These are phyloP conservation scores for Xiphias gladius DNA, from an alignment of 2,113 vertebrate species.

Conservation along the genomic window DNA sequence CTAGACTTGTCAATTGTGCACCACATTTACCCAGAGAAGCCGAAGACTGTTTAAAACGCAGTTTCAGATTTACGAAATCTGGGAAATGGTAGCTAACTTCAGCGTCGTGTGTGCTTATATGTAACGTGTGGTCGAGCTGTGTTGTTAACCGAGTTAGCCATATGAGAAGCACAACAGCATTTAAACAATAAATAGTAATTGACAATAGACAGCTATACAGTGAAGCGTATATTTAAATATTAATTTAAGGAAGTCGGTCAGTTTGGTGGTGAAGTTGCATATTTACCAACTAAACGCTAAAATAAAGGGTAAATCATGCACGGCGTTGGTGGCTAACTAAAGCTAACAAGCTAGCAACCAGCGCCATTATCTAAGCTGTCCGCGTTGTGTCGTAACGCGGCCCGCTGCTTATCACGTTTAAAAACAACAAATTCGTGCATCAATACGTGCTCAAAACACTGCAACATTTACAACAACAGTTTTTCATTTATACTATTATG, in stretches of 20 bases:
- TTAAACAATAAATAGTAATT: background rate
- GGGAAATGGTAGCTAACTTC: background rate
- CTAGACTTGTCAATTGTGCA: too few relatives aligned
- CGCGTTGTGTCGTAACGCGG: conserved; percentile 68
- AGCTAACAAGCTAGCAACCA: conserved; percentile 52
- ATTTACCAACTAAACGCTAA: background rate
- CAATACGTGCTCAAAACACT: rapidly evolving
- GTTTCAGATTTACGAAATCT: background rate
- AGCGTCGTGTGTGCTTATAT: background rate
- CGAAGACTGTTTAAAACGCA: too few relatives aligned
- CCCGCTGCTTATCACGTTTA: conserved; percentile 8
- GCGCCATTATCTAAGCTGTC: conserved; percentile 81
- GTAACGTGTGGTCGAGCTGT: background rate
- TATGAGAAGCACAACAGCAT: too few relatives aligned
- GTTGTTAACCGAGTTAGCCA: conserved; percentile 8
- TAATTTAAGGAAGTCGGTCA: rapidly evolving
- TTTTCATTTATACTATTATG: rapidly evolving
- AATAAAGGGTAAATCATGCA: rapidly evolving
- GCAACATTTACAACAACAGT: rapidly evolving
- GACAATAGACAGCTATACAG: rapidly evolving
- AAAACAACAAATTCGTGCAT: background rate
- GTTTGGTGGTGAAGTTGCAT: background rate
- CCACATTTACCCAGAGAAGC: too few relatives aligned
- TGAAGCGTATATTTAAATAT: rapidly evolving
- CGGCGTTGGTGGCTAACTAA: background rate